phyloP scores from a whole-genome alignment of 2,888 invertebrate genomes.

The Lamproptera curius region DNA sequence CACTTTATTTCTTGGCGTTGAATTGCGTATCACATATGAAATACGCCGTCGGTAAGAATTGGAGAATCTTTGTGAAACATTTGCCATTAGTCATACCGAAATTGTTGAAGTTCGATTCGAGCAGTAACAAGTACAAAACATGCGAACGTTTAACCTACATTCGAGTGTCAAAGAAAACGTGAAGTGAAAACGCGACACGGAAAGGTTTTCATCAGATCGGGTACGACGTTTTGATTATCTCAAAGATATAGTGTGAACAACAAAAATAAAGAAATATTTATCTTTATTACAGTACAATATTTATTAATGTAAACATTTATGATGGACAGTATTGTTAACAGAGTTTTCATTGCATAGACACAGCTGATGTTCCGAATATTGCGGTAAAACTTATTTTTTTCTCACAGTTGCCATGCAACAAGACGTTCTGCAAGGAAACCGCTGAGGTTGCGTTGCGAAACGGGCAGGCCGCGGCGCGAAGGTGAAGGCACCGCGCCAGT shows the following conservation, averaged over 20 bases:
- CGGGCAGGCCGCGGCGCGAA: slow-evolving; percentile 55
- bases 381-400: slow-evolving; percentile 39
- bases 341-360: not conserved
- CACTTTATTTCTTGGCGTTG: too few relatives aligned
- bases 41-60: not conserved
- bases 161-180: slow-evolving; percentile 23
- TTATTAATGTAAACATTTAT: not conserved
- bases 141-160: slow-evolving; percentile 35
- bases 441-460: slow-evolving; percentile 52
- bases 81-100: slow-evolving; percentile 6
- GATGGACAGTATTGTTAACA: not conserved
- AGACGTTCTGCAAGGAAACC: slow-evolving; percentile 66
- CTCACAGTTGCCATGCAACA: slow-evolving; percentile 72
- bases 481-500: slow-evolving; percentile 52
- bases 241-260: too few relatives aligned
- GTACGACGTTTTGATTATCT: too few relatives aligned
- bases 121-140: slow-evolving; percentile 30
- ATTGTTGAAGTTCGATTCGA: slow-evolving; percentile 27
- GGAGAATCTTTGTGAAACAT: slow-evolving; percentile 4
- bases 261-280: too few relatives aligned
- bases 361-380: slow-evolving; percentile 11
- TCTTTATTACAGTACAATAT: too few relatives aligned
- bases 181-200: slow-evolving; percentile 21
- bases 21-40: not conserved
- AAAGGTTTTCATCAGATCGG: slow-evolving; percentile 6